phyloP scores from a whole-genome alignment of 30 jellyfish, hydroid and myxozoan species.

The Euphysa ruthae region DNA sequence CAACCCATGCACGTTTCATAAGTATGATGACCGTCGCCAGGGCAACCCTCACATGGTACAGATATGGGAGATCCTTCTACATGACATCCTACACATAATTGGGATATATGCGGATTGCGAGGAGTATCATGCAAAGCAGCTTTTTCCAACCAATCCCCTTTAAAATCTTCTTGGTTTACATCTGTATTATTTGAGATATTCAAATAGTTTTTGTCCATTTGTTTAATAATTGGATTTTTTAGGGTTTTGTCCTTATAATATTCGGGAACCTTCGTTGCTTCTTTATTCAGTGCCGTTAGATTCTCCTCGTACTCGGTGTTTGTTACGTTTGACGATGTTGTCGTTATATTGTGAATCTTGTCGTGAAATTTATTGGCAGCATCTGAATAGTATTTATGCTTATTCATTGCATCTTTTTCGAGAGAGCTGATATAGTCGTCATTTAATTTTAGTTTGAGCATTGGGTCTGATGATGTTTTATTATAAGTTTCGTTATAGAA shows the following conservation, averaged over 20 bases:
- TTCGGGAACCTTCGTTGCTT: constrained; percentile 8
- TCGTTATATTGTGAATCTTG: neutral
- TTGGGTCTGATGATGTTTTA: constrained; percentile 1
- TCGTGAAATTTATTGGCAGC: neutral
- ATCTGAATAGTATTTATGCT: neutral
- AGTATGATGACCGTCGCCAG: no score
- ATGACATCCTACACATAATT: no score
- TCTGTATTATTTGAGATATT: neutral
- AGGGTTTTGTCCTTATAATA: neutral
- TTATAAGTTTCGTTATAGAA: neutral
- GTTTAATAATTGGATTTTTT: neutral
- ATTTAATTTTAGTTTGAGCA: no score
- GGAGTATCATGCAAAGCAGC: neutral
- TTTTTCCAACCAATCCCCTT: constrained; percentile 6
- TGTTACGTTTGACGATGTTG: neutral
- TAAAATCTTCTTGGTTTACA: constrained; percentile 19
- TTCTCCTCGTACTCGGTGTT: neutral
- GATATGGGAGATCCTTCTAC: no score
- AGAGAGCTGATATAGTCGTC: constrained; percentile 2
- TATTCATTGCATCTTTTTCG: constrained; percentile 22
- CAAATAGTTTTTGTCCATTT: neutral
- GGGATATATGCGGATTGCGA: neutral
- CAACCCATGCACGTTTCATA: no score
- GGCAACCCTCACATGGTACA: no score
- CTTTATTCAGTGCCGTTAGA: constrained; percentile 6